Evolutionary conservation across 1,140 invertebrate genomes (phyloP).

Genomic region (Papilio machaon): DNA sequence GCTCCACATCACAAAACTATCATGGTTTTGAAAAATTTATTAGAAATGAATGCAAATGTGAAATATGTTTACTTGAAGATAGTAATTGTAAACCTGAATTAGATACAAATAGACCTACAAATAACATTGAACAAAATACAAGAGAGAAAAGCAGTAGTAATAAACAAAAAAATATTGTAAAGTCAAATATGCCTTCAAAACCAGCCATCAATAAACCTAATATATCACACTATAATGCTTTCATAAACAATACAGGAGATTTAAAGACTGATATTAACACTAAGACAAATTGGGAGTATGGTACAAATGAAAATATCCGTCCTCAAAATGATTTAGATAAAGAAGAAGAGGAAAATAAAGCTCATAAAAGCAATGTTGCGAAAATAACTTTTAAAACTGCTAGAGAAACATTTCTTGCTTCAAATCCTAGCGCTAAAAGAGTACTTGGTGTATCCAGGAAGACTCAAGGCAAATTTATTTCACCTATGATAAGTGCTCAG

Average conservation of each 20-base stretch:
- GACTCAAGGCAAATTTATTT: conserved; percentile 74
- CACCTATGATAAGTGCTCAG: conserved; percentile 73
- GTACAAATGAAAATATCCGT: conserved; percentile 22
- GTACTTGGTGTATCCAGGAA: conserved; percentile 72
- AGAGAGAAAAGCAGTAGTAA: conserved; percentile 46
- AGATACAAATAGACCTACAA: conserved; percentile 7
- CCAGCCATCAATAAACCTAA: background rate
- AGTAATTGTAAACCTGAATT: conserved; percentile 34
- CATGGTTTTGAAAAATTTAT: conserved; percentile 49
- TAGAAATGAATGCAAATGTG: conserved; percentile 59
- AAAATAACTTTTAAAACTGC: conserved; percentile 77
- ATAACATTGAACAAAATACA: background rate
- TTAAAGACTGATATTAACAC: conserved; percentile 11
- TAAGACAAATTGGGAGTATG: conserved; percentile 15
- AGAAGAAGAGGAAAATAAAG: conserved; percentile 64
- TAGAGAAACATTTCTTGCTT: conserved; percentile 65
- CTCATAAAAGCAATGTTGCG: conserved; percentile 68
- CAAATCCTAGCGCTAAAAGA: conserved; percentile 70
- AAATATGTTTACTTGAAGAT: conserved; percentile 35
- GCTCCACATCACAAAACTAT: conserved; percentile 41
- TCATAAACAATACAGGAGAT: background rate
- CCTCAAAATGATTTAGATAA: conserved; percentile 45
- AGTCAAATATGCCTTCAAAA: conserved; percentile 54
- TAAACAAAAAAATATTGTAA: conserved; percentile 52
- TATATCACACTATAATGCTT: background rate